These are phyloP conservation scores for Drosophila bifasciata DNA, from an alignment of 1,140 invertebrate species.

Conservation along the genomic window DNA sequence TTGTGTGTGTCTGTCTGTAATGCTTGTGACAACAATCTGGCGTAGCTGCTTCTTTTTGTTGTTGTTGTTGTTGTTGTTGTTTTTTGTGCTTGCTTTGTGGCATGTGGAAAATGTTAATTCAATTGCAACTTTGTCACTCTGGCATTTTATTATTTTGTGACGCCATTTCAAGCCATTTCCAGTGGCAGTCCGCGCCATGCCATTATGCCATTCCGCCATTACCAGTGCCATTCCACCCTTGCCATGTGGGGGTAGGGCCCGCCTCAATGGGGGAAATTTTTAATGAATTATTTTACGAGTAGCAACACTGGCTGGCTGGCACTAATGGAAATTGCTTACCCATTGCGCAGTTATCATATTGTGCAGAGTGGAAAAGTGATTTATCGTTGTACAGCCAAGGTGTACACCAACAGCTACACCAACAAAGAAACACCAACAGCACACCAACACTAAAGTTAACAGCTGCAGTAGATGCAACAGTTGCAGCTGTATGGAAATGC, in stretches of 20 bases:
- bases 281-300: constrained; percentile 63
- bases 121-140: constrained; percentile 67
- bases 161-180: too few relatives aligned
- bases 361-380: constrained; percentile 13
- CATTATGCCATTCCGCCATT: too few relatives aligned
- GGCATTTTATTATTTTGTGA: constrained; percentile 20
- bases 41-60: constrained; percentile 5
- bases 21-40: constrained; percentile 18
- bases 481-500: not conserved
- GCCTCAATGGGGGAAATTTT: too few relatives aligned
- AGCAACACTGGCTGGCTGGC: constrained; percentile 12
- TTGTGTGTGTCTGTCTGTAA: constrained; percentile 8
- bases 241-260: too few relatives aligned
- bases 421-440: too few relatives aligned
- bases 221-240: too few relatives aligned
- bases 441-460: too few relatives aligned
- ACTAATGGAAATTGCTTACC: constrained; percentile 49
- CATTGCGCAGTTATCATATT: constrained; percentile 1
- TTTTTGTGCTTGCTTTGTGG: too few relatives aligned
- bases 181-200: too few relatives aligned
- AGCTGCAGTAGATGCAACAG: not conserved
- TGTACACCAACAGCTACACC: too few relatives aligned
- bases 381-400: too few relatives aligned
- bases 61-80: too few relatives aligned
- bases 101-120: constrained; percentile 60